Evolutionary conservation across 2,797 vertebrate species (phyloP).

Genomic region (Lepus oiostolus): DNA sequence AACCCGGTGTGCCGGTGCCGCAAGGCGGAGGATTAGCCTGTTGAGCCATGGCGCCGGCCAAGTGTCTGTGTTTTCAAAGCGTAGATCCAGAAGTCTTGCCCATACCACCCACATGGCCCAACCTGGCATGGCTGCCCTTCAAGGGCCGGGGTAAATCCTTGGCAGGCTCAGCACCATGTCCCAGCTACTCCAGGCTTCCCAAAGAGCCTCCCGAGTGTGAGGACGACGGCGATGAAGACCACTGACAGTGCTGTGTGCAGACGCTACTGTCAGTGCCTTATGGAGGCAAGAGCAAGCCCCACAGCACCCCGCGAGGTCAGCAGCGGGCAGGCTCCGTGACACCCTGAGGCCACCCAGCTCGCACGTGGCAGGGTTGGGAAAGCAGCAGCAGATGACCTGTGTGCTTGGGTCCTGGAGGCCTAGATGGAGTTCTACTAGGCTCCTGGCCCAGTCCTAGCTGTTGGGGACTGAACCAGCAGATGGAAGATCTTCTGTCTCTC

Average conservation of each 20-base stretch:
- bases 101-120: not conserved
- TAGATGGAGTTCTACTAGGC: too few species aligned
- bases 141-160: not conserved
- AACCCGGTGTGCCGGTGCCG: too few species aligned
- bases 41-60: too few species aligned
- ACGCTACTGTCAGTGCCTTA: not conserved
- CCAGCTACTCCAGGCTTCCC: not conserved
- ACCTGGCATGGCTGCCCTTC: not conserved
- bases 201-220: not conserved
- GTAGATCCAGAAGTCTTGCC: not conserved
- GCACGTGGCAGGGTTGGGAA: not conserved
- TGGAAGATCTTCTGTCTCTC: too few species aligned
- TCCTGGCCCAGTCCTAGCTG: too few species aligned
- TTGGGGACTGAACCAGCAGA: too few species aligned
- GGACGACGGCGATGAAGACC: rapidly evolving
- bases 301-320: not conserved
- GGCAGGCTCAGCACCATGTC: not conserved
- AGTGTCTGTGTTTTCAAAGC: conserved; percentile 22
- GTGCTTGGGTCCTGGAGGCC: too few species aligned
- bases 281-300: rapidly evolving
- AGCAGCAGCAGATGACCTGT: too few species aligned
- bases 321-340: not conserved
- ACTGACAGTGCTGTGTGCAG: not conserved
- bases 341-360: rapidly evolving
- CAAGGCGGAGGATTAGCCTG: too few species aligned